Evolutionary conservation across 1,140 invertebrate species (phyloP).

Genomic region (Magallana angulata): DNA sequence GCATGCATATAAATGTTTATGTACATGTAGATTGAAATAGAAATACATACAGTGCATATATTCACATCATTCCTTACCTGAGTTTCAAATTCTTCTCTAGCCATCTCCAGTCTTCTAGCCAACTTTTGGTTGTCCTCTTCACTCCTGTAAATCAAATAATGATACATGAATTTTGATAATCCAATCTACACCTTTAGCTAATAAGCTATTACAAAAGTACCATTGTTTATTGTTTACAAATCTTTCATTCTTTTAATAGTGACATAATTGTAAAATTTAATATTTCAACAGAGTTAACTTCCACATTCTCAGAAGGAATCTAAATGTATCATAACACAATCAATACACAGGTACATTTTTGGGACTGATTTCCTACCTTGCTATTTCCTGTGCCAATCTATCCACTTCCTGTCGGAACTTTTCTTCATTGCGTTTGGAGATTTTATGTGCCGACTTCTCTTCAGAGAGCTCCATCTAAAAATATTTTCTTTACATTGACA

Average conservation of each 20-base stretch:
- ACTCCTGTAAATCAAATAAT: constrained; percentile 61
- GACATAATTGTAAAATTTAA: too few relatives aligned
- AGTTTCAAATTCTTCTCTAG: constrained; percentile 73
- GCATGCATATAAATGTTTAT: not conserved
- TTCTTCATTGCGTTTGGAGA: constrained; percentile 72
- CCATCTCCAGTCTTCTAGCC: constrained; percentile 66
- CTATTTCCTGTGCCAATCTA: constrained; percentile 69
- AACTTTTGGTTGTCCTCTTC: constrained; percentile 73
- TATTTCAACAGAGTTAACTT: too few relatives aligned
- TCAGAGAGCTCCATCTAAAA: constrained; percentile 74
- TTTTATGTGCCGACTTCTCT: constrained; percentile 73
- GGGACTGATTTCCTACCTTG: constrained; percentile 54
- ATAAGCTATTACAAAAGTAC: not conserved
- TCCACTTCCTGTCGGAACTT: constrained; percentile 70
- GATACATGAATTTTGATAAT: not conserved
- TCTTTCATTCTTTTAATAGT: too few relatives aligned
- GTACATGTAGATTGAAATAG: not conserved
- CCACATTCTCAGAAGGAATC: too few relatives aligned
- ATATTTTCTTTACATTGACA: not conserved
- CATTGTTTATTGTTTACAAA: too few relatives aligned
- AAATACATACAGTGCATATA: too few relatives aligned
- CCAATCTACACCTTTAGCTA: not conserved
- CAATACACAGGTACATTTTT: too few relatives aligned
- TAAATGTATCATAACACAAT: too few relatives aligned
- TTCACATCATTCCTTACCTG: constrained; percentile 57